phyloP scores from a whole-genome alignment of 37 sponge, comb jelly and placozoan genomes.

The Geodia barretti region DNA sequence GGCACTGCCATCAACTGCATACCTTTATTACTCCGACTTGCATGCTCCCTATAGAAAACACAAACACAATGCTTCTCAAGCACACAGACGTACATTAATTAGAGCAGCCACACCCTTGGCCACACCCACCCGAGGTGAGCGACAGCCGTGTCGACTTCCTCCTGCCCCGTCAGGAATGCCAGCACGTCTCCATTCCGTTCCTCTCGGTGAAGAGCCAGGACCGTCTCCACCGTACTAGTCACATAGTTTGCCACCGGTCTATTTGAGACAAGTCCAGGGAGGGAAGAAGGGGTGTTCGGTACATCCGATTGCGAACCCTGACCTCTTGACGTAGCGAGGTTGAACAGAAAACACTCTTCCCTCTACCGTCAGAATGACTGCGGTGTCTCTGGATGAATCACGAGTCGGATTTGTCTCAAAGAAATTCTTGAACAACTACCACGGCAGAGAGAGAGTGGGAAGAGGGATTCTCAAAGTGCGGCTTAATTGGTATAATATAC shows the following conservation, averaged over 20 bases:
- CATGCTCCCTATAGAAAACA: slow-evolving; percentile 55
- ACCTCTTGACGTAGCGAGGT: slow-evolving; percentile 60
- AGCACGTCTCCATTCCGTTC: slow-evolving; percentile 87
- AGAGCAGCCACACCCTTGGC: too few species aligned
- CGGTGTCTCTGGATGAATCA: slow-evolving; percentile 71
- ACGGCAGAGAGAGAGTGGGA: not conserved
- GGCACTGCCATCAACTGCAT: slow-evolving; percentile 76
- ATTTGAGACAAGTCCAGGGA: too few species aligned
- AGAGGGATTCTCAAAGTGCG: not conserved
- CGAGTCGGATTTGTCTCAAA: slow-evolving; percentile 83
- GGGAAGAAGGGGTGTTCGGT: too few species aligned
- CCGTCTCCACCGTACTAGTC: slow-evolving; percentile 84
- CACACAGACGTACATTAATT: too few species aligned
- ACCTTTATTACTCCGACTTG: slow-evolving; percentile 36
- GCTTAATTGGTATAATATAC: not conserved
- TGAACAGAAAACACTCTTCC: slow-evolving; percentile 85
- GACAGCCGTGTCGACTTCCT: slow-evolving; percentile 56
- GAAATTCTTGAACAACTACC: slow-evolving; percentile 80
- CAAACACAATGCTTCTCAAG: not conserved
- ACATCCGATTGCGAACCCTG: not conserved
- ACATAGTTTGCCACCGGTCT: slow-evolving; percentile 95
- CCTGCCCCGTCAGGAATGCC: slow-evolving; percentile 96
- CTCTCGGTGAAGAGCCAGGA: slow-evolving; percentile 83
- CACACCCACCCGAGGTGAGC: slow-evolving; percentile 40
- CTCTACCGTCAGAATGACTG: slow-evolving; percentile 82